Percentiles rank a stretch among this genome's conserved stretches.
Evolutionary conservation across 2,113 vertebrate species (phyloP).

Genomic region (Siniperca knerii): DNA sequence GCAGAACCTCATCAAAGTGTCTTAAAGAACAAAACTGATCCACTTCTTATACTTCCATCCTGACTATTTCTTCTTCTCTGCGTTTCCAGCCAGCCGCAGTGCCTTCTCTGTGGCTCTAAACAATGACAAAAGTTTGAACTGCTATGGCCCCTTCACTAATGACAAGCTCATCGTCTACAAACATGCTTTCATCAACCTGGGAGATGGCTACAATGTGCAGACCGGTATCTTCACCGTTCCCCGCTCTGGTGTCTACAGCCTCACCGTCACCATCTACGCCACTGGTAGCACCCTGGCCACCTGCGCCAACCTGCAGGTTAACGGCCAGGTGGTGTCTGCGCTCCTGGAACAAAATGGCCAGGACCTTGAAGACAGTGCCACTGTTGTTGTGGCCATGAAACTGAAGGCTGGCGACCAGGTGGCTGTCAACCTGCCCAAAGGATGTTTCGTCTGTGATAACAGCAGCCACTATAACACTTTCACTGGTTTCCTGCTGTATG

Average conservation of each 20-base stretch:
- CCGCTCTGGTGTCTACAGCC: slow-evolving; percentile 79
- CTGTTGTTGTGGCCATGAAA: slow-evolving; percentile 38
- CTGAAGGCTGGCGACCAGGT: slow-evolving; percentile 71
- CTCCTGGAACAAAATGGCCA: slow-evolving; percentile 9
- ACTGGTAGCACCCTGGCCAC: background rate
- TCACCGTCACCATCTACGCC: slow-evolving; percentile 75
- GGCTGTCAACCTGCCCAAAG: slow-evolving; percentile 55
- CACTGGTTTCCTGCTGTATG: slow-evolving; percentile 81
- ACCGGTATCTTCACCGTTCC: slow-evolving; percentile 76
- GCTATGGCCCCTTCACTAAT: slow-evolving; percentile 42
- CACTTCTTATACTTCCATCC: background rate
- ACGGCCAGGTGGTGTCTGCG: slow-evolving; percentile 28
- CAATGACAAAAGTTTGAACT: background rate
- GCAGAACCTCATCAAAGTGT: background rate
- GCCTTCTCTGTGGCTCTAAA: slow-evolving; percentile 82
- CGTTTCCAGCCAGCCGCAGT: slow-evolving; percentile 74
- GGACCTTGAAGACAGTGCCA: slow-evolving; percentile 73
- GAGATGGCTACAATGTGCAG: slow-evolving; percentile 47
- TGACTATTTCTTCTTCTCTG: background rate
- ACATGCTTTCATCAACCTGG: slow-evolving; percentile 78
- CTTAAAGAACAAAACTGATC: background rate
- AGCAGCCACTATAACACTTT: slow-evolving; percentile 81
- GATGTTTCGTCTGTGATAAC: slow-evolving; percentile 73
- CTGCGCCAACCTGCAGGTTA: slow-evolving; percentile 73
- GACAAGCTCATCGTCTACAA: slow-evolving; percentile 54